A percentile compares a stretch with the other conserved stretches of the same genome.
phyloP scores from a whole-genome alignment of 2,888 invertebrate genomes.

The Scrobipalpa costella region DNA sequence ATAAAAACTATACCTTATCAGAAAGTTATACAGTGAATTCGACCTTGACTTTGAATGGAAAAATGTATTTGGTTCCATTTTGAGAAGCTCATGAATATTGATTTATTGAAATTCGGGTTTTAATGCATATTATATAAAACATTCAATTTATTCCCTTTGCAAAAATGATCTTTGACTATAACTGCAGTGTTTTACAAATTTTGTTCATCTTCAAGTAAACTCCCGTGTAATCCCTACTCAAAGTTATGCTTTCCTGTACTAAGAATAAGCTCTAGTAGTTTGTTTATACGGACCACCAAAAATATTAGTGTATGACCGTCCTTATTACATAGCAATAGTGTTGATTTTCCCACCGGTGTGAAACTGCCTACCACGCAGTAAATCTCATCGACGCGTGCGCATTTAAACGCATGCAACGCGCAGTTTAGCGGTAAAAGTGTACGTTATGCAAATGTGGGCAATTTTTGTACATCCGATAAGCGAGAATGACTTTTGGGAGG shows the following conservation, averaged over 20 bases:
- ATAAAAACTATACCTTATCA: background rate
- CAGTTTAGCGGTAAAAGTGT: constrained; percentile 20
- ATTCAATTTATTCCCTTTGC: too few relatives aligned
- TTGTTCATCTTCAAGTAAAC: too few relatives aligned
- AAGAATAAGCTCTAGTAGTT: too few relatives aligned
- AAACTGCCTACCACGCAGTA: too few relatives aligned
- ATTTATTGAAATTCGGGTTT: background rate
- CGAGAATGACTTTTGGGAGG: constrained; percentile 1
- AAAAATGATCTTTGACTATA: too few relatives aligned
- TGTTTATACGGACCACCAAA: too few relatives aligned
- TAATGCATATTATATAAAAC: too few relatives aligned
- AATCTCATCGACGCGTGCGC: background rate
- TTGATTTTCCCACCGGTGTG: background rate
- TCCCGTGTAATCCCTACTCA: too few relatives aligned
- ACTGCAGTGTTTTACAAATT: too few relatives aligned
- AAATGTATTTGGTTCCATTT: background rate
- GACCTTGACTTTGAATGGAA: constrained; percentile 12
- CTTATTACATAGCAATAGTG: background rate
- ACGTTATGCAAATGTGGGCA: constrained; percentile 21
- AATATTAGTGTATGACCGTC: too few relatives aligned
- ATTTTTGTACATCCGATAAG: constrained; percentile 8
- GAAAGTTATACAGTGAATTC: background rate
- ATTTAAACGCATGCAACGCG: constrained; percentile 7
- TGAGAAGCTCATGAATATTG: background rate
- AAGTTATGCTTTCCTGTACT: too few relatives aligned